phyloP scores from a whole-genome alignment of 2,113 vertebrate species.

The Egretta garzetta region DNA sequence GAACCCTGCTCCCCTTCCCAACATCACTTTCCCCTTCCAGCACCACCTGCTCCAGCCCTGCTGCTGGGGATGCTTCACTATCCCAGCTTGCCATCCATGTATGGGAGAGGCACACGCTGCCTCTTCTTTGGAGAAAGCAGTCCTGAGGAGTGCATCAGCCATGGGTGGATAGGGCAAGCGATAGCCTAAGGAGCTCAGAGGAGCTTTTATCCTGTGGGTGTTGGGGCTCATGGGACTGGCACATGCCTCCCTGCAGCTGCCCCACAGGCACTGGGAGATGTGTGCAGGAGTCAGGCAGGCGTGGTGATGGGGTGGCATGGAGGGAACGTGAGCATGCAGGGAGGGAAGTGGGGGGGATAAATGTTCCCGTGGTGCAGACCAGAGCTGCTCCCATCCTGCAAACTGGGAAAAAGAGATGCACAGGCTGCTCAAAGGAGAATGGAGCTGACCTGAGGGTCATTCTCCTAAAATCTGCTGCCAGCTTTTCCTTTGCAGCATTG shows the following conservation, averaged over 20 bases:
- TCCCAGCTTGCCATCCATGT: neutral
- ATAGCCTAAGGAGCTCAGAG: neutral
- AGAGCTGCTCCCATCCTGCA: neutral
- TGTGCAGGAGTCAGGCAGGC: neutral
- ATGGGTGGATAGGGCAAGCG: neutral
- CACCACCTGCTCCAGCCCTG: neutral
- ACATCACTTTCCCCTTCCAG: neutral
- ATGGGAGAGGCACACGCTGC: neutral
- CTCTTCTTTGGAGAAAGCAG: neutral
- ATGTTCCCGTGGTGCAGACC: neutral
- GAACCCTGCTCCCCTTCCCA: neutral
- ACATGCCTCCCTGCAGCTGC: fast-evolving
- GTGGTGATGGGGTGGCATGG: fast-evolving
- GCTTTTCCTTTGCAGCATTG: neutral
- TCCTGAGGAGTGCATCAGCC: neutral
- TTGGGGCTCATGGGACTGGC: neutral
- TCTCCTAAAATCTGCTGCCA: neutral
- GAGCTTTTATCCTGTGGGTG: neutral
- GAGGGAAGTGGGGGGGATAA: neutral
- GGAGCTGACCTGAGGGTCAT: neutral
- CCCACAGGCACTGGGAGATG: neutral
- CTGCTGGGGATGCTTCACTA: neutral
- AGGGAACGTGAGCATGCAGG: neutral
- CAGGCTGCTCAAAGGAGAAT: neutral
- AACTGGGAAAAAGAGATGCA: neutral